These are phyloP conservation scores for Montipora foliosa DNA, from an alignment of 64 coral and sea anemone genomes.

Conservation along the genomic window DNA sequence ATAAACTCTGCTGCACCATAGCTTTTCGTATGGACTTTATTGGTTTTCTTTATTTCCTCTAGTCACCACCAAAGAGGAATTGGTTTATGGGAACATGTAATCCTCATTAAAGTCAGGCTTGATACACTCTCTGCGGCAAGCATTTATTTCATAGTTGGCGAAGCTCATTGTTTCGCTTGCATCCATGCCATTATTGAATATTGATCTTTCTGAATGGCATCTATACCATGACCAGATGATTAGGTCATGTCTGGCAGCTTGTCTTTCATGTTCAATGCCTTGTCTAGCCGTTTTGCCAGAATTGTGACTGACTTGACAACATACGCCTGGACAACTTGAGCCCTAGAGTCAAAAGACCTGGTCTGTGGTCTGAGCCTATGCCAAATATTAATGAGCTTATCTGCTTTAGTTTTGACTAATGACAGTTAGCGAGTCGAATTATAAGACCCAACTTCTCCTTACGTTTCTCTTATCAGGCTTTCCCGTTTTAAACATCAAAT, in stretches of 20 bases:
- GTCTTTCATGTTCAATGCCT: background rate
- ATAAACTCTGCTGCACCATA: background rate
- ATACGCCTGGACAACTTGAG: background rate
- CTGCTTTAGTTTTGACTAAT: slow-evolving; percentile 34
- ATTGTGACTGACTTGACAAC: slow-evolving; percentile 21
- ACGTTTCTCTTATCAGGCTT: too few relatives aligned
- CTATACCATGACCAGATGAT: background rate
- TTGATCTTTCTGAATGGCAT: background rate
- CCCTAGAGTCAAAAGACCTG: slow-evolving; percentile 30
- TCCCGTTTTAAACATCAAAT: too few relatives aligned
- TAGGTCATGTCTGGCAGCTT: background rate
- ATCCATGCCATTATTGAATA: background rate
- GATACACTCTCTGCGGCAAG: slow-evolving; percentile 26
- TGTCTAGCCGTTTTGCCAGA: slow-evolving; percentile 8
- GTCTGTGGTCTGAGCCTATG: slow-evolving; percentile 12
- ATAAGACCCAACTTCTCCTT: too few relatives aligned
- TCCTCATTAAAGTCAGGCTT: slow-evolving; percentile 57
- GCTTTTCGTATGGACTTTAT: background rate
- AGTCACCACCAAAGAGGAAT: background rate
- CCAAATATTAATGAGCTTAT: background rate
- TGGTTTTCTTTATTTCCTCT: too few relatives aligned
- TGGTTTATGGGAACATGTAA: slow-evolving; percentile 33
- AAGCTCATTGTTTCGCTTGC: slow-evolving; percentile 15
- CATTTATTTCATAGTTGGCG: slow-evolving; percentile 45
- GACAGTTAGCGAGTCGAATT: background rate